Percentiles rank a stretch among this genome's conserved stretches.
Evolutionary conservation across 1,140 invertebrate genomes (phyloP).

Genomic region (Papilio glaucus): DNA sequence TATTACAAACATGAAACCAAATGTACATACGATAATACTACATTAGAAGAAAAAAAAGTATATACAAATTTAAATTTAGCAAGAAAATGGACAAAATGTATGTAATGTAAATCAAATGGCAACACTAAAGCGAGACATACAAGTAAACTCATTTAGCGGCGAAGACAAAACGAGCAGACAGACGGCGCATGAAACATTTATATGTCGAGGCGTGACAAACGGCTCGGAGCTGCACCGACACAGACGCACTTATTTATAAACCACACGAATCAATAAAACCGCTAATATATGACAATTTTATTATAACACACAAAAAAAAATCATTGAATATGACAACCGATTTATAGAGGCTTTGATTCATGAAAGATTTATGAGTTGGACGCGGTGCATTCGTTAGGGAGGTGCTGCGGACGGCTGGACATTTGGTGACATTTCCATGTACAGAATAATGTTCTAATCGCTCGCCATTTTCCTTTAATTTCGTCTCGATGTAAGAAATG

Average conservation of each 20-base stretch:
- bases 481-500: too few relatives aligned
- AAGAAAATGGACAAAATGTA: neutral
- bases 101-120: neutral
- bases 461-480: neutral
- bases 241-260: slow-evolving; percentile 53
- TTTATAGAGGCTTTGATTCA: slow-evolving; percentile 54
- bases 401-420: neutral
- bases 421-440: neutral
- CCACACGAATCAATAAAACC: slow-evolving; percentile 52
- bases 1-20: too few relatives aligned
- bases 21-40: too few relatives aligned
- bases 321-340: slow-evolving; percentile 50
- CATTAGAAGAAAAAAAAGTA: too few relatives aligned
- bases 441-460: neutral
- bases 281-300: slow-evolving; percentile 52
- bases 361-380: slow-evolving; percentile 57
- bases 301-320: slow-evolving; percentile 47
- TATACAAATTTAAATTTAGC: too few relatives aligned
- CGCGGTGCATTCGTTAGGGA: slow-evolving; percentile 53
- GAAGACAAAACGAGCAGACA: slow-evolving; percentile 48
- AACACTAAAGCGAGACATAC: neutral
- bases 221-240: slow-evolving; percentile 57
- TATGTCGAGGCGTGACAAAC: slow-evolving; percentile 61
- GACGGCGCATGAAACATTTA: slow-evolving; percentile 60
- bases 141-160: neutral